These are phyloP conservation scores for Odontesthes bonariensis DNA, from an alignment of 2,113 vertebrate species.

Conservation along the genomic window DNA sequence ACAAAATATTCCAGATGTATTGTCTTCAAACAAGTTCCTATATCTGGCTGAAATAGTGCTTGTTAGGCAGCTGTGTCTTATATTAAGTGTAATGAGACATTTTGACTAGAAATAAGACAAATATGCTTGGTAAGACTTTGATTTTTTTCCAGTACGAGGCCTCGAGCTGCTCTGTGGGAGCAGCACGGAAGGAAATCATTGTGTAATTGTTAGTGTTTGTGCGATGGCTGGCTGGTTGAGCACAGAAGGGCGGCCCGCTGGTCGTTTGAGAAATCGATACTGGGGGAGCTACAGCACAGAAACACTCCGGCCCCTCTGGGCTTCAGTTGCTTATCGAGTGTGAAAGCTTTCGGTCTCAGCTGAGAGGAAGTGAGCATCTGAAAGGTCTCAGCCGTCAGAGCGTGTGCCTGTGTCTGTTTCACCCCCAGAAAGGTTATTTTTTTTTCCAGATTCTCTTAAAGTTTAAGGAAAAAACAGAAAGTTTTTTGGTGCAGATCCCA, in stretches of 20 bases:
- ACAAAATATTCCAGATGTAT: no score
- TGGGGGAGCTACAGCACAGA: neutral
- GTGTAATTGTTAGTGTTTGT: conserved; percentile 68
- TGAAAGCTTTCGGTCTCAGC: conserved; percentile 2
- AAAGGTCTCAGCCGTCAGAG: neutral
- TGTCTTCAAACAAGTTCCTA: no score
- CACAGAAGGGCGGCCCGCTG: neutral
- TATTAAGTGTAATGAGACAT: no score
- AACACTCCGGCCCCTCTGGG: conserved; percentile 14
- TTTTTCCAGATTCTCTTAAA: no score
- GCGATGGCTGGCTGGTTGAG: conserved; percentile 31
- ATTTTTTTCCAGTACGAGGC: no score
- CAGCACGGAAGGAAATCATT: conserved; percentile 42
- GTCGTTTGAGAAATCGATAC: conserved; percentile 44
- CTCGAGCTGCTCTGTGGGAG: no score
- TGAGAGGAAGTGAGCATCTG: neutral
- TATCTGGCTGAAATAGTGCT: no score
- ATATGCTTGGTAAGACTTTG: no score
- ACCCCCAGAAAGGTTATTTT: neutral
- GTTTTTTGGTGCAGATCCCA: no score
- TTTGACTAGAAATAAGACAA: no score
- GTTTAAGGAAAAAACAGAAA: no score
- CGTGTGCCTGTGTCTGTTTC: neutral
- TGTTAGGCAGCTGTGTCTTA: no score
- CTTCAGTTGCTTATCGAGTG: conserved; percentile 2